Evolutionary conservation across 2,888 invertebrate species (phyloP).

Genomic region (Megaustenia siamemsis): DNA sequence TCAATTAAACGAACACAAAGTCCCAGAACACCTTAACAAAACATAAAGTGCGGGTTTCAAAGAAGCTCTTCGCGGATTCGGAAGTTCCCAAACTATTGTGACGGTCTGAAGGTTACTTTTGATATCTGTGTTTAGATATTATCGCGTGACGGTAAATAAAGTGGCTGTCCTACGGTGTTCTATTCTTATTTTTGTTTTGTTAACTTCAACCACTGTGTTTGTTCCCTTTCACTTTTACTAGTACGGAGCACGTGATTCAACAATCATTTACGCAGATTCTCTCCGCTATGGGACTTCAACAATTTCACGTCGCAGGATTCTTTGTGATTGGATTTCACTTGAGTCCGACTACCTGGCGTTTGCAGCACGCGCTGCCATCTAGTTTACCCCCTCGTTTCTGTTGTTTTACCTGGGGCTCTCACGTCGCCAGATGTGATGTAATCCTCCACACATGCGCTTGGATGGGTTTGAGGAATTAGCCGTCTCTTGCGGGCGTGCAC

Average conservation of each 20-base stretch:
- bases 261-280: slow-evolving; percentile 34
- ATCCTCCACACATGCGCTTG: slow-evolving; percentile 44
- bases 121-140: slow-evolving; percentile 43
- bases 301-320: slow-evolving; percentile 44
- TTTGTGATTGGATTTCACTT: slow-evolving; percentile 23
- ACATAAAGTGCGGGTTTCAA: slow-evolving; percentile 28
- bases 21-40: slow-evolving; percentile 33
- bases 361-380: slow-evolving; percentile 19
- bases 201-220: slow-evolving; percentile 43
- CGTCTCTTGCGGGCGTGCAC: slow-evolving; percentile 19
- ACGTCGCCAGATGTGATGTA: slow-evolving; percentile 53
- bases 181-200: slow-evolving; percentile 42
- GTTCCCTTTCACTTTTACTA: slow-evolving; percentile 36
- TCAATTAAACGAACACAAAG: slow-evolving; percentile 34
- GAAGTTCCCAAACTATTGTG: slow-evolving; percentile 32
- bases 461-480: slow-evolving; percentile 23
- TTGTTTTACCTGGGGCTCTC: slow-evolving; percentile 40
- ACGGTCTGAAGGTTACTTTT: slow-evolving; percentile 28
- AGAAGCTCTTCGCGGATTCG: not conserved
- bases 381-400: not conserved
- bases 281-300: slow-evolving; percentile 36
- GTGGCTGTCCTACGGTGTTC: slow-evolving; percentile 15
- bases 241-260: slow-evolving; percentile 42
- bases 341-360: not conserved
- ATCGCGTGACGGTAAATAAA: slow-evolving; percentile 36